Evolutionary conservation across 1,140 invertebrate genomes (phyloP), one percentile per base, ranked within the genome.

Genomic region (Zaprionus ornatus): DNA sequence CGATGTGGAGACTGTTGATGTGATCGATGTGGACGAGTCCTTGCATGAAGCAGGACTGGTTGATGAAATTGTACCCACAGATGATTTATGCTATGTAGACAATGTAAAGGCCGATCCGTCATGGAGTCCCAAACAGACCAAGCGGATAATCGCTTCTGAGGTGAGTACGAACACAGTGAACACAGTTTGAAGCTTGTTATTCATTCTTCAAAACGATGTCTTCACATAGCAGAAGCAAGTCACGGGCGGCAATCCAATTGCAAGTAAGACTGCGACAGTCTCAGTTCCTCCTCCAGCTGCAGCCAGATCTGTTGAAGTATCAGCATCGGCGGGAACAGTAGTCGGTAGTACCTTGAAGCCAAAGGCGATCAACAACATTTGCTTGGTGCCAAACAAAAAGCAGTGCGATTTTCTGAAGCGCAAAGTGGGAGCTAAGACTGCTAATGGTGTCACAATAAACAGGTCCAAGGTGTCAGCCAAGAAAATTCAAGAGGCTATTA

Each of bases 1-100:
- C 32, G 91, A 92, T 70, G 87, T 92, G 10, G 91, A 92, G 72
- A 92, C 91, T 2, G 78, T 92, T n/a, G 91, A 92, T 74, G 62
- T 79, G 25, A 64, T 82, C 15, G 83, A 88, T 54, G 74, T 78
- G 56, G 79, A 82, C 61, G 88, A 81, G 32, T 68, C 65, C 3
- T 0, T 19, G 7, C 83, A 77, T 74, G 1, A 13, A 32, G 40
- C 25, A 17, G 52, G 40, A 1, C 42, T 69, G 45, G 17, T 32
- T 12, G 71, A 42, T 25, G 32, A 37, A 7, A 1, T 40, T 12
- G 57, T 21, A 6, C 45, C 29, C 15, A 17, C 68, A 27, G 75
- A 88, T 6, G 81, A 91, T 75, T 56, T 92, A 37, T 45, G 77
- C 55, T 90, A 77, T 79, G 81, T 86, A 17, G 91, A 92, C 65